Evolutionary conservation across 1,140 invertebrate species (phyloP), one percentile per base, ranked within the genome.

Genomic region (Maniola jurtina): DNA sequence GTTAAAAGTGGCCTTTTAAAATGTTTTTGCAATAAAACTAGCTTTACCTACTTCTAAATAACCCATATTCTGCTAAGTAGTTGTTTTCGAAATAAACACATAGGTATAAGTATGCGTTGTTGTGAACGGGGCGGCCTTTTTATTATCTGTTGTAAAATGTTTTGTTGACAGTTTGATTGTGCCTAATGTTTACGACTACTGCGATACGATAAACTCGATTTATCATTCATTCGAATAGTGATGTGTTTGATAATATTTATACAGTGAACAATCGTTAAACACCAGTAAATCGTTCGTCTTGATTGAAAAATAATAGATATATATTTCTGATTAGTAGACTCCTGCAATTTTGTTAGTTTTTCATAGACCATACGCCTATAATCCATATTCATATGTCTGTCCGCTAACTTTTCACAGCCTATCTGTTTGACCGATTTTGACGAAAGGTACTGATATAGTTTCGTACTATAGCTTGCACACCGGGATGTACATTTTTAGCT

Each of bases 111-210:
- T 38, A 38, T 45, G 42, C 42, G 42, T 11, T 9, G 42, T 11
- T 11, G 38, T 38, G 38, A 50, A 36, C 47, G 45, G 48, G 16
- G 25, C 50, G 48, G 50, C 7, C 42, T 58, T 60, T 67, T 67
- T 67, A 61, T 67, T 67, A 67, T 67, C 66, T 67, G 52, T 62
- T 58, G 13, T 38, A 50, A 62, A 60, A 61, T 33, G 60, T 60
- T 55, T 54, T 61, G 54, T 68, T 66, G 59, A 59, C 38, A 40
- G 5, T 62, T 42, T 58, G 50, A 62, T 42, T 60, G 64, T 64
- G 42, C 65, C 47, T 58, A 34, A 65, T 62, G 61, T 72, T 65
- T 62, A 68, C 40, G 55, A 63, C 45, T 38, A 61, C 33, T 48
- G 42, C 36, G 66, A 60, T 63, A 45, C 62, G 66, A 66, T 71